Conservation (phyloP, 2,113 vertebrate genomes). For the Bombycilla garrulus region DNA sequence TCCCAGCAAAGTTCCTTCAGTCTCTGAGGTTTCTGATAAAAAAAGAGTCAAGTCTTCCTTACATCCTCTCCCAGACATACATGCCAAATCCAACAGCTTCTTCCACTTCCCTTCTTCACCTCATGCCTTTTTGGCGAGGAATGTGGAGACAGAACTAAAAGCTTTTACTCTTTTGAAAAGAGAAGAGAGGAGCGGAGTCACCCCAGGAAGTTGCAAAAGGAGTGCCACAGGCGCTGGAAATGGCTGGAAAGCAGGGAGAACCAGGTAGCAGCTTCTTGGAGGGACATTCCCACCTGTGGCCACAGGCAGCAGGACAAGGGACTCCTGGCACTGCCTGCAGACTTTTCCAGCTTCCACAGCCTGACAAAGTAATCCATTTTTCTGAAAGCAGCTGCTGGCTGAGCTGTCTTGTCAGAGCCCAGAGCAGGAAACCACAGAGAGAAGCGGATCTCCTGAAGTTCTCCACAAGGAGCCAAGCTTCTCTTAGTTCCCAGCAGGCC, state of each 20-base stretch:
- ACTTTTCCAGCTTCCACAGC: neutral
- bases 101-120: neutral
- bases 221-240: rapidly evolving
- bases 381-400: neutral
- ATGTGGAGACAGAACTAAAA: neutral
- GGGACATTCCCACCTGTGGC: rapidly evolving
- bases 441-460: neutral
- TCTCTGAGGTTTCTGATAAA: neutral
- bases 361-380: neutral
- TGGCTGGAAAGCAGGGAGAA: neutral
- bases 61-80: neutral
- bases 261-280: neutral
- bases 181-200: neutral
- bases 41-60: neutral
- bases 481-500: neutral
- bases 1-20: neutral
- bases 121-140: neutral
- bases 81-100: neutral
- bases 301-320: neutral
- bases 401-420: neutral
- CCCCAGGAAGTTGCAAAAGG: neutral
- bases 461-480: neutral
- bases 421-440: neutral
- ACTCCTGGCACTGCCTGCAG: neutral
- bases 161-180: neutral